A percentile compares a stretch with the other conserved stretches of the same genome.
Conservation (phyloP, 2,888 invertebrate species). For the Luperina nickerlii region DNA sequence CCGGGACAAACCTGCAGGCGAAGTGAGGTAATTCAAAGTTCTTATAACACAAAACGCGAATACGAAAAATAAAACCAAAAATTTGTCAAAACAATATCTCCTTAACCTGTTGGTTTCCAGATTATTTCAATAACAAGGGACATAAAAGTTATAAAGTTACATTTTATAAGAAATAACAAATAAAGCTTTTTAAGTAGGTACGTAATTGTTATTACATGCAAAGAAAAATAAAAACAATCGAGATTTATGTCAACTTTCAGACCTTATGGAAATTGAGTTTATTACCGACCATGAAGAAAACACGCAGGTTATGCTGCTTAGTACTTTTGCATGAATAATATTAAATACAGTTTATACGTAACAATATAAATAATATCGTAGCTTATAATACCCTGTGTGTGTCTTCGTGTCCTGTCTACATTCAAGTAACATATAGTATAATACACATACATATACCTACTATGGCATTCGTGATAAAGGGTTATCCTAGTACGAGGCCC, state of each 20-base stretch:
- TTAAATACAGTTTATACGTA: constrained; percentile 14
- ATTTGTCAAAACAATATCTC: background rate
- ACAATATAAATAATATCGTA: constrained; percentile 10
- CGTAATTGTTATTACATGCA: constrained; percentile 50
- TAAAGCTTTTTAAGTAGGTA: constrained; percentile 21
- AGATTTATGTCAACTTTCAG: constrained; percentile 60
- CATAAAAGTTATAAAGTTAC: background rate
- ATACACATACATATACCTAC: too few relatives aligned
- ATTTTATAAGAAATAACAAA: constrained; percentile 7
- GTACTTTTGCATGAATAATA: constrained; percentile 43
- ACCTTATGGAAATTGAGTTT: constrained; percentile 63
- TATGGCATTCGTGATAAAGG: too few relatives aligned
- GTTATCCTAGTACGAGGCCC: too few relatives aligned
- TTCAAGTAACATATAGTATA: background rate
- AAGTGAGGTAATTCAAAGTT: background rate
- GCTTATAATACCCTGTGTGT: background rate
- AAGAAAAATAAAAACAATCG: constrained; percentile 57
- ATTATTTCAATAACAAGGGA: background rate
- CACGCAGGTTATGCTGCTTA: constrained; percentile 54
- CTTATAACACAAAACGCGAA: background rate
- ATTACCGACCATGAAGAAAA: constrained; percentile 58
- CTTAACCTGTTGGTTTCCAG: background rate
- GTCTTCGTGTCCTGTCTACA: too few relatives aligned
- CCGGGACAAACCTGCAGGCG: background rate
- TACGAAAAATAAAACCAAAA: background rate